phyloP scores from a whole-genome alignment of 2,888 invertebrate species.

The Bugulina stolonifera region DNA sequence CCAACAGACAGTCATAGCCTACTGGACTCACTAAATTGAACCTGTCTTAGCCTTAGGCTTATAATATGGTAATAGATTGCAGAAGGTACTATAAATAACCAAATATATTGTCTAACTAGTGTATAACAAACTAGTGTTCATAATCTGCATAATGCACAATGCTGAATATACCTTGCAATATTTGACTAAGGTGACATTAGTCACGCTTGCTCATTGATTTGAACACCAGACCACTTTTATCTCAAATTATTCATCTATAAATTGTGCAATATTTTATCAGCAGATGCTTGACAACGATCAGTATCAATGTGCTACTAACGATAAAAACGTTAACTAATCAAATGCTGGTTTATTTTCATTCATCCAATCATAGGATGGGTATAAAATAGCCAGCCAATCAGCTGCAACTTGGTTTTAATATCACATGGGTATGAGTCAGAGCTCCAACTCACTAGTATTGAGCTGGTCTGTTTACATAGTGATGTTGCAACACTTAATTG shows the following conservation, averaged over 20 bases:
- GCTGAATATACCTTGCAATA: no score
- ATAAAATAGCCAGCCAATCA: background rate
- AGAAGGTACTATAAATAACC: no score
- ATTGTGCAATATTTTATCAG: no score
- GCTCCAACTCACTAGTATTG: background rate
- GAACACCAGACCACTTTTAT: background rate
- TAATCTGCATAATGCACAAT: no score
- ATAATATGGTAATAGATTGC: no score
- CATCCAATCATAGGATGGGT: background rate
- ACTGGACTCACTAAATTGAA: no score
- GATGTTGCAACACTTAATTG: constrained; percentile 3
- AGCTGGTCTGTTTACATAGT: background rate
- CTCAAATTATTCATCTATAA: background rate
- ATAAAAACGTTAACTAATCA: background rate
- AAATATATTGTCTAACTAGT: no score
- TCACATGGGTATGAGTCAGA: constrained; percentile 13
- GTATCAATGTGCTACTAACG: background rate
- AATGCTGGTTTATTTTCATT: background rate
- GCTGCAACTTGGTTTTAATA: background rate
- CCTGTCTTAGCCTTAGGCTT: no score
- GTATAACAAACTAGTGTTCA: no score
- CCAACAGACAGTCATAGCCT: no score
- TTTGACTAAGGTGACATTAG: background rate
- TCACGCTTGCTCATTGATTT: background rate
- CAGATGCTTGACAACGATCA: background rate